Conservation (phyloP, 2,113 vertebrate genomes). For the Dicerorhinus sumatrensis region DNA sequence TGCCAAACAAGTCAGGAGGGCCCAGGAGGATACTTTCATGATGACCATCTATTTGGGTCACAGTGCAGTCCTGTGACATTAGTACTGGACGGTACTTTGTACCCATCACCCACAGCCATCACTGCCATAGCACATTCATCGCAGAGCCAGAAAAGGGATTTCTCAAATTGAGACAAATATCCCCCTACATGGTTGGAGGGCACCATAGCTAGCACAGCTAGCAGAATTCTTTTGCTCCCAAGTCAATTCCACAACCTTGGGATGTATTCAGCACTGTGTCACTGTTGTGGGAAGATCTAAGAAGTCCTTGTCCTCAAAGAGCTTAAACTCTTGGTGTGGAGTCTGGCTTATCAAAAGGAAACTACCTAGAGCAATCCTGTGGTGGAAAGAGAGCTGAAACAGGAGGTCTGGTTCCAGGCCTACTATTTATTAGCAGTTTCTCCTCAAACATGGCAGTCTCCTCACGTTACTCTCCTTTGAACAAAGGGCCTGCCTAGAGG, state of each 20-base stretch:
- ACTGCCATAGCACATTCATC: background rate
- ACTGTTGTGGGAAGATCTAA: background rate
- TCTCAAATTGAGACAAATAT: background rate
- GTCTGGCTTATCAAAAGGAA: background rate
- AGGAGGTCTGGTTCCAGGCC: background rate
- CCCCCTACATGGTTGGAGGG: background rate
- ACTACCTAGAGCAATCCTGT: background rate
- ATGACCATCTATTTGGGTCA: background rate
- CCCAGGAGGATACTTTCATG: background rate
- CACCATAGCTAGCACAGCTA: background rate
- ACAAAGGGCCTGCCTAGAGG: background rate
- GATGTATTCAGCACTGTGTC: background rate
- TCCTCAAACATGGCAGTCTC: background rate
- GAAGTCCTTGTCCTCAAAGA: slow-evolving; percentile 19
- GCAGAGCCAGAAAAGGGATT: background rate
- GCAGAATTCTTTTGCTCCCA: slow-evolving; percentile 5
- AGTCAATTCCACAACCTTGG: background rate
- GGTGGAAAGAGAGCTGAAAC: background rate
- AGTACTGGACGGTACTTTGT: background rate
- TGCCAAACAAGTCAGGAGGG: background rate
- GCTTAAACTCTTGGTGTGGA: slow-evolving; percentile 22
- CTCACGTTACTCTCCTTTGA: background rate
- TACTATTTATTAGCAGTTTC: background rate
- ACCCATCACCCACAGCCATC: background rate
- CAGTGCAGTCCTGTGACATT: background rate